Evolutionary conservation across 1,140 invertebrate genomes (phyloP), one percentile per base, ranked within the genome.

Genomic region (Eurosta solidaginis): DNA sequence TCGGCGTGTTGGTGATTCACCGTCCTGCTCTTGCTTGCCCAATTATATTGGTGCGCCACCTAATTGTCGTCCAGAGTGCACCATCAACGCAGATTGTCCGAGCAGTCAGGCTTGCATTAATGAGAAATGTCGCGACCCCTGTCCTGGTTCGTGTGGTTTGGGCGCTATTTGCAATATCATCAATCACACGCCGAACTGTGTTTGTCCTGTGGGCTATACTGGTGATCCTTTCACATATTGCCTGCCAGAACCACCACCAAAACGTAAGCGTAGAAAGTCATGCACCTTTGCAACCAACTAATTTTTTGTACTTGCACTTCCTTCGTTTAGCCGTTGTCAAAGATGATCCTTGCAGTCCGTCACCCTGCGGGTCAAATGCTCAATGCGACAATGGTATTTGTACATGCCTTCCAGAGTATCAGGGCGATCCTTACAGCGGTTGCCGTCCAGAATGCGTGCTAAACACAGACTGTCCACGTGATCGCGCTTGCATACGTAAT

Each of bases 391-490:
- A 93, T 86, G 94, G 94, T 33, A 92, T 92, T 12, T 96, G 94
- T 83, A 90, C 91, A 2, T 96, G 94, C 82, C 86, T 94, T 76
- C 90, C 92, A 0, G 94, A 94, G 83, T 96, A 95, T 83, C 94
- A 93, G 79, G 94, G 94, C 29, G 94, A 96, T 88, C 94, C 94
- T 22, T 95, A 95, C 82, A 92, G 91, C 12, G 93, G 94, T 10
- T 96, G 94, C 84, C 90, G 93, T 81, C 94, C 94, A 2, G 94
- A 96, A 89, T 96, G 94, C 84, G 92, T 95, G 1, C 93, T 92
- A 10, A 96, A 95, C 84, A 91, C 92, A 22, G 95, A 96, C 81
- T 96, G 95, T 81, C 89, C 92, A 74, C 89, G 91, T 17, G 91
- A 91, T 45, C 92, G 90, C 80, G 92, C 94, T 7, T 96, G 95